phyloP scores from a whole-genome alignment of 2,113 vertebrate genomes.

The Prinia subflava region DNA sequence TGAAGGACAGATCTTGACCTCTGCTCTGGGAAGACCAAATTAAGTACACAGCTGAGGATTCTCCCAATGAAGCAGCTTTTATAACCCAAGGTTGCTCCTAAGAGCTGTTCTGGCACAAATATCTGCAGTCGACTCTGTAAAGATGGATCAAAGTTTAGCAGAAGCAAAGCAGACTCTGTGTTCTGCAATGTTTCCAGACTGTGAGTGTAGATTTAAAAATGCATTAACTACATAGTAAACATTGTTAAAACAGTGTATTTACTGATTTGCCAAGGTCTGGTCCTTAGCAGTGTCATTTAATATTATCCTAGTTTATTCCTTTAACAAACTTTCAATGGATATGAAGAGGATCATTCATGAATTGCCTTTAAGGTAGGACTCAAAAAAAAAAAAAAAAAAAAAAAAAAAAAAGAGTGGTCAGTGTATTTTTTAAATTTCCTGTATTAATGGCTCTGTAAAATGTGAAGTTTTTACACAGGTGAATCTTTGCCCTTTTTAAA shows the following conservation, averaged over 20 bases:
- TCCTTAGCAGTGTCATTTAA: not conserved
- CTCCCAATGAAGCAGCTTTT: not conserved
- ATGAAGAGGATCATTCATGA: not conserved
- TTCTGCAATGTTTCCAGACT: not conserved
- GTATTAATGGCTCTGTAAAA: not conserved
- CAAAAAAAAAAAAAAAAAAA: not conserved
- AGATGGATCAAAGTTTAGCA: not conserved
- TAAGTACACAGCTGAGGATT: not conserved
- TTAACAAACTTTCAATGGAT: not conserved
- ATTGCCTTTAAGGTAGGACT: not conserved
- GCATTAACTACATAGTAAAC: not conserved
- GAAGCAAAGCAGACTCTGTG: not conserved
- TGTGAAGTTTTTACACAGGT: not conserved
- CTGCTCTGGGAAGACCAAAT: not conserved
- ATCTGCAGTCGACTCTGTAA: not conserved
- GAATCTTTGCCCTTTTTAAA: not conserved
- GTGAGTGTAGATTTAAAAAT: not conserved
- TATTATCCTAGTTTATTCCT: not conserved
- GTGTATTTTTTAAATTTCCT: not conserved
- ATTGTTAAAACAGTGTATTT: not conserved
- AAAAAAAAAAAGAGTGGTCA: not conserved
- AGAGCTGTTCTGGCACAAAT: not conserved
- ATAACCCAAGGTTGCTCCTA: not conserved
- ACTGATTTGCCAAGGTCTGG: not conserved
- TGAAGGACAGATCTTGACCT: conserved; percentile 21